These are phyloP conservation scores for Dicaeum eximium DNA, from an alignment of 2,113 vertebrate species.

Conservation along the genomic window DNA sequence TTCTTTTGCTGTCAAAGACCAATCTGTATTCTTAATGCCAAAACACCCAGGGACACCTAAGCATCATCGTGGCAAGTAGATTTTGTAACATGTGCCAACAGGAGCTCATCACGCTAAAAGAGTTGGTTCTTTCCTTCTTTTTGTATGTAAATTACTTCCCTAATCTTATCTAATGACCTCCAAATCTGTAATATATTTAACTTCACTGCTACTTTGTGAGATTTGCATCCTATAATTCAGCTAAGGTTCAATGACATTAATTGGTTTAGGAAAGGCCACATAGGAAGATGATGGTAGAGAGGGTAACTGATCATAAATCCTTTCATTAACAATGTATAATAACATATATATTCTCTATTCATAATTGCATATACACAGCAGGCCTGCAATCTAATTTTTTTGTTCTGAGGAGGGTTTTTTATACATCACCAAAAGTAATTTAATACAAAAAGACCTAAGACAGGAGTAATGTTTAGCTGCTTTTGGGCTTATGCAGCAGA, in stretches of 20 bases:
- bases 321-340: slow-evolving; percentile 42
- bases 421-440: not conserved
- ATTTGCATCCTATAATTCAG: slow-evolving; percentile 7
- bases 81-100: not conserved
- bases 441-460: not conserved
- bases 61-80: not conserved
- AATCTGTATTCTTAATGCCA: not conserved
- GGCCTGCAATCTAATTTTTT: not conserved
- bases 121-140: not conserved
- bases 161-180: not conserved
- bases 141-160: not conserved
- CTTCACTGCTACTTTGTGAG: slow-evolving; percentile 3
- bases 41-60: not conserved
- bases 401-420: not conserved
- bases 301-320: not conserved
- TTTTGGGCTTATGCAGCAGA: not conserved
- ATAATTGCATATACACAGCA: slow-evolving; percentile 27
- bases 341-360: slow-evolving; percentile 15
- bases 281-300: slow-evolving; percentile 27
- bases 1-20: not conserved
- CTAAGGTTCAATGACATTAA: slow-evolving; percentile 30
- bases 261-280: slow-evolving; percentile 41
- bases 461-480: not conserved
- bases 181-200: slow-evolving; percentile 21
- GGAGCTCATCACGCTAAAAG: not conserved